A percentile compares a stretch with the other conserved stretches of the same genome.
These are phyloP conservation scores for Parambassis ranga DNA, from an alignment of 2,797 vertebrate species.

Conservation along the genomic window DNA sequence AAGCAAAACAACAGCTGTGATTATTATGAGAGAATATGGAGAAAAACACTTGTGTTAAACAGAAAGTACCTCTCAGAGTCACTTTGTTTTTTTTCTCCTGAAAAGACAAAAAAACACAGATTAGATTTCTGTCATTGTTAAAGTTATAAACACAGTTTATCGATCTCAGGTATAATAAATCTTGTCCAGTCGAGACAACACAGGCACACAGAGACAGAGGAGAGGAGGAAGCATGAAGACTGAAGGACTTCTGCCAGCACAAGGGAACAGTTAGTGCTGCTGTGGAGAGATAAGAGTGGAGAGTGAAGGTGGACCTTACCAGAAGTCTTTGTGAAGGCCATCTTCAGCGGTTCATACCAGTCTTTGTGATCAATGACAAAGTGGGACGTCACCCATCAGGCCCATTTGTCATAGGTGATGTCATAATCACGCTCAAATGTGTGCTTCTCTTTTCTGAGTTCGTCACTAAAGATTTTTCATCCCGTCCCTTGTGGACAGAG, in stretches of 20 bases:
- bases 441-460: no score
- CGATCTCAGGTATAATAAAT: no score
- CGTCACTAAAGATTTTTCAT: fast-evolving
- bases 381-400: not conserved
- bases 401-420: slow-evolving; percentile 62
- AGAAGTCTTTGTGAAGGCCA: not conserved
- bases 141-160: no score
- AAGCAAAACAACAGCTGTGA: not conserved
- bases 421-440: no score
- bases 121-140: no score
- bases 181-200: slow-evolving; percentile 57
- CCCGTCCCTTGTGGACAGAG: not conserved
- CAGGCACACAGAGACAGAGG: slow-evolving; percentile 40
- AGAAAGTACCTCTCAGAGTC: not conserved
- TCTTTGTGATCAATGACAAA: not conserved
- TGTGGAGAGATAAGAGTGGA: no score
- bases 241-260: slow-evolving; percentile 70
- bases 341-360: fast-evolving
- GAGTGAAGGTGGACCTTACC: no score
- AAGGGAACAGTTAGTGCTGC: slow-evolving; percentile 53
- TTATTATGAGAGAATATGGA: not conserved
- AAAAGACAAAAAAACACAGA: slow-evolving; percentile 10
- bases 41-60: not conserved
- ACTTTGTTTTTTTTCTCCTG: slow-evolving; percentile 46
- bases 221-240: slow-evolving; percentile 69